Evolutionary conservation across 1,140 invertebrate genomes (phyloP), one percentile per base, ranked within the genome.

Genomic region (Camponotus floridanus): DNA sequence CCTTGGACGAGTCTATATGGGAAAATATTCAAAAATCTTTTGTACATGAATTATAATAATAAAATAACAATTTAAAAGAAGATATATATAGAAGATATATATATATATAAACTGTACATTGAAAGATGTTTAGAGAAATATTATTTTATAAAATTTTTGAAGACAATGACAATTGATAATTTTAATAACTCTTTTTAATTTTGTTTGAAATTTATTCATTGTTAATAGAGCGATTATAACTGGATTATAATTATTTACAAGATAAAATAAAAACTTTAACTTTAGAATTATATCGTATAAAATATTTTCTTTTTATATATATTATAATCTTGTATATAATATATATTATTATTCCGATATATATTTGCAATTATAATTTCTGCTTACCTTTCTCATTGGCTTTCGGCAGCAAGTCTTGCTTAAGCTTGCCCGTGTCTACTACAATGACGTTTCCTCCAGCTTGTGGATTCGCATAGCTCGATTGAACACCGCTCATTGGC

Each of bases 361-460:
- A 5, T 5, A n/a, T 57, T 57, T 57, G 8, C 18, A 18, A 18
- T 57, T 31, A 3, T 39, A 45, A 74, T 45, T 5, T 76, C 18
- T 45, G 61, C 80, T 83, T 81, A 95, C 94, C 93, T 88, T 94
- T 95, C 18, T 93, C 94, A 3, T 67, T 67, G 51, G 88, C 79
- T 68, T 93, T 94, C 0, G 94, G 94, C 9, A 93, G 62, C 13
- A 95, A 78, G 70, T 95, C 95, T 61, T 95, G 95, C 76, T 96
- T 96, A 9, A 96, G 91, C 90, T 96, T 96, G 85, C 96, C 96
- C 7, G 96, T 97, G 88, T 96, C 96, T 3, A 97, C 96, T 0
- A 97, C 96, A 70, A 97, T 97, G 3, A 97, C 96, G 81, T 96
- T 96, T 2, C 96, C 96, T 76, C 95, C 95, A 51, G 94, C 94